A percentile compares a stretch with the other conserved stretches of the same genome.
Conservation (phyloP, 2,888 invertebrate species). For the Phlogophora meticulosa region DNA sequence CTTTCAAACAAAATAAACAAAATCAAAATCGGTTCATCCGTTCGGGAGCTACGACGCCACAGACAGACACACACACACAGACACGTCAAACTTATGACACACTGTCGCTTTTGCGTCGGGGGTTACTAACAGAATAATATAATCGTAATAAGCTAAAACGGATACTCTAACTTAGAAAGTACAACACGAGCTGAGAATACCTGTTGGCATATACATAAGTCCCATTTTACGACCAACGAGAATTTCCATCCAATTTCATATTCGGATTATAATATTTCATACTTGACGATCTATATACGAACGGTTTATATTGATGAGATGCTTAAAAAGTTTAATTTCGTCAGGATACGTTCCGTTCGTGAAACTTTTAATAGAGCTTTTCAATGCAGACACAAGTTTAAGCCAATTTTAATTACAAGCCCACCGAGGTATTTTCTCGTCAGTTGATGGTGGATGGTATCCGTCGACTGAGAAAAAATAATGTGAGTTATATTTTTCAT, state of each 20-base stretch:
- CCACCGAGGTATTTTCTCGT: slow-evolving; percentile 64
- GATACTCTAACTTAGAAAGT: neutral
- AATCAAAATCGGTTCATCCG: no score
- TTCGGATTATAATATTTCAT: slow-evolving; percentile 40
- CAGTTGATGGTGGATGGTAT: slow-evolving; percentile 4
- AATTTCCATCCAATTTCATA: slow-evolving; percentile 29
- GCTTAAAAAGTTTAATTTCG: slow-evolving; percentile 61
- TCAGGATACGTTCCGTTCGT: slow-evolving; percentile 58
- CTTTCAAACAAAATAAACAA: no score
- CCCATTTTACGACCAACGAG: slow-evolving; percentile 6
- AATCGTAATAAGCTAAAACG: neutral
- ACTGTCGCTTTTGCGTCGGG: no score
- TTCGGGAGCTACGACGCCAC: no score
- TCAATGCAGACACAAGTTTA: slow-evolving; percentile 73
- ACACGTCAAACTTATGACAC: no score
- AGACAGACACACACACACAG: no score
- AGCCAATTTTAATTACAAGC: slow-evolving; percentile 81
- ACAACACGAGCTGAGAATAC: neutral
- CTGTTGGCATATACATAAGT: slow-evolving; percentile 11
- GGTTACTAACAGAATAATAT: neutral
- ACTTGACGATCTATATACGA: slow-evolving; percentile 27
- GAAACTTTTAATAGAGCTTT: slow-evolving; percentile 77
- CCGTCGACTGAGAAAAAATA: neutral
- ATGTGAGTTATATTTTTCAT: neutral
- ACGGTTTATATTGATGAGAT: slow-evolving; percentile 65